These are phyloP conservation scores for Sardina pilchardus DNA, from an alignment of 2,113 vertebrate species.

Conservation along the genomic window DNA sequence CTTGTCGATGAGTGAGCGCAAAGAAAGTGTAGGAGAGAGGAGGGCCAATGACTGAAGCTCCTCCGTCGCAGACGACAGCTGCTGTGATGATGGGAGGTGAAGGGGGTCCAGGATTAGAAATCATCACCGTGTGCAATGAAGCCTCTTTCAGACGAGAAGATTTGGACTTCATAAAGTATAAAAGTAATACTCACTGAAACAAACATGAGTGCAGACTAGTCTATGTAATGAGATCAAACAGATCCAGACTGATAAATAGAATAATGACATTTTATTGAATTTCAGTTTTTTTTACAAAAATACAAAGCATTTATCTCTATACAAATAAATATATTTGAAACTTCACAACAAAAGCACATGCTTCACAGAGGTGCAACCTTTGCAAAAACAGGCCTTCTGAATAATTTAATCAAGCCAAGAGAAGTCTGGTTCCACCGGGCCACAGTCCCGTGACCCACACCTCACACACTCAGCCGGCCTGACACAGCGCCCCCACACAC, in stretches of 20 bases:
- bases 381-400: slow-evolving; percentile 57
- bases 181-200: neutral
- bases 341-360: slow-evolving; percentile 50
- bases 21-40: neutral
- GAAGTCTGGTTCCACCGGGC: neutral
- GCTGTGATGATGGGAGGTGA: neutral
- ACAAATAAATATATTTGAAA: slow-evolving; percentile 76
- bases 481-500: neutral
- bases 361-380: slow-evolving; percentile 70
- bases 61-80: neutral
- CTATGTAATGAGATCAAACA: neutral
- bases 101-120: neutral
- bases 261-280: slow-evolving; percentile 35
- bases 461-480: neutral
- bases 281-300: slow-evolving; percentile 69
- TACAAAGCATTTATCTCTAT: slow-evolving; percentile 67
- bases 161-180: neutral
- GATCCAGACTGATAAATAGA: neutral
- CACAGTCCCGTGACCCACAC: neutral
- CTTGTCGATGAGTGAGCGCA: neutral
- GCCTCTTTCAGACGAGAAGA: neutral
- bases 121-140: neutral
- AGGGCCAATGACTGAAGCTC: neutral
- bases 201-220: neutral
- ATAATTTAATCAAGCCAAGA: slow-evolving; percentile 62